Conservation (phyloP, 2,888 invertebrate species). For the Maniola hyperantus region DNA sequence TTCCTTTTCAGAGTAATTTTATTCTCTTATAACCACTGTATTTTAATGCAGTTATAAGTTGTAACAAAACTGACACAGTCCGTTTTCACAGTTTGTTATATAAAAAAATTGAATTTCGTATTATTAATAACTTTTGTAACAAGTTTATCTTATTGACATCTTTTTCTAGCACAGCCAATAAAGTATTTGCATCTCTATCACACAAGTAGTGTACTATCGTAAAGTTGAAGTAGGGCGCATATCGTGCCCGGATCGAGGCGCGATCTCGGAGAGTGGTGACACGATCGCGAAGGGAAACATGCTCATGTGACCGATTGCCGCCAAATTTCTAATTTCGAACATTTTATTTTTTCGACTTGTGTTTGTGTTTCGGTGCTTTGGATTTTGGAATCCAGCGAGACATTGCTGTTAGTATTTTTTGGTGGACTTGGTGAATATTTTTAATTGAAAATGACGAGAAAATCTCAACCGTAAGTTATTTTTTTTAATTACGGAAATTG, state of each 20-base stretch:
- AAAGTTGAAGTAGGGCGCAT: constrained; percentile 77
- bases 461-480: constrained; percentile 45
- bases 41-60: not conserved
- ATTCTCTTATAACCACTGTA: not conserved
- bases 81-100: not conserved
- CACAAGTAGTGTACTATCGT: constrained; percentile 56
- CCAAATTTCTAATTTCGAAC: constrained; percentile 63
- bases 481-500: constrained; percentile 32
- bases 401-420: constrained; percentile 40
- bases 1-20: not conserved
- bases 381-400: constrained; percentile 31
- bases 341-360: constrained; percentile 50
- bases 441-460: constrained; percentile 43
- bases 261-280: constrained; percentile 77
- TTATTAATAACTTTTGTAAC: not conserved
- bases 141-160: constrained; percentile 12
- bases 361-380: constrained; percentile 55
- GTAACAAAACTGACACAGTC: not conserved
- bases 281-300: constrained; percentile 75
- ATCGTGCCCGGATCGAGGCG: constrained; percentile 69
- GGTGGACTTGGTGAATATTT: constrained; percentile 28
- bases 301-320: constrained; percentile 76
- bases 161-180: constrained; percentile 25
- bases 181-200: constrained; percentile 60
- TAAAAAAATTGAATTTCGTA: not conserved